A percentile compares a stretch with the other conserved stretches of the same genome.
Evolutionary conservation across 2,797 vertebrate genomes (phyloP).

Genomic region (Brachyrhaphis roseni): DNA sequence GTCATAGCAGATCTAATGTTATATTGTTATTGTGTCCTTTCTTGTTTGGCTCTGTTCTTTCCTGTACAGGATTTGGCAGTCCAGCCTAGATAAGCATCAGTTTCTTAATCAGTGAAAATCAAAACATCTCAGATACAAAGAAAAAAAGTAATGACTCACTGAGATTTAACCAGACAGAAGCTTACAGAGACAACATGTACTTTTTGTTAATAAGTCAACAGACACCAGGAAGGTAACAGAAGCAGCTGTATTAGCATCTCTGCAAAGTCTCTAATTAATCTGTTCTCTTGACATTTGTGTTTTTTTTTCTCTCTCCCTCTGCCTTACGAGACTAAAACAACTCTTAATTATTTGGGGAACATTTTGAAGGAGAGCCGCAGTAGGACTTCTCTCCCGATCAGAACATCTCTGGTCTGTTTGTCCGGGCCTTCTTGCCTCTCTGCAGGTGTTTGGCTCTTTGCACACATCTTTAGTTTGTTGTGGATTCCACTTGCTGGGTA

Average conservation of each 20-base stretch:
- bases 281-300: background rate
- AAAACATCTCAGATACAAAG: background rate
- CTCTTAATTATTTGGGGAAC: constrained; percentile 15
- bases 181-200: background rate
- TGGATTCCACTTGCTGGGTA: constrained; percentile 53
- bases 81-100: background rate
- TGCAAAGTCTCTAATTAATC: constrained; percentile 12
- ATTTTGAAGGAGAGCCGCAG: constrained; percentile 17
- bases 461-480: constrained; percentile 54
- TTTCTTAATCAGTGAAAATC: background rate
- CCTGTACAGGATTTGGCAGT: background rate
- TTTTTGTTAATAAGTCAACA: background rate
- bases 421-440: constrained; percentile 52
- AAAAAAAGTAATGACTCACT: background rate
- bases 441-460: constrained; percentile 42
- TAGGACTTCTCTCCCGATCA: constrained; percentile 42
- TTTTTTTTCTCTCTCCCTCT: background rate
- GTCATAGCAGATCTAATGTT: background rate
- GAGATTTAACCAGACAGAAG: background rate
- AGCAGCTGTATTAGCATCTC: background rate
- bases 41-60: background rate
- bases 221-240: background rate
- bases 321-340: constrained; percentile 11
- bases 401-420: constrained; percentile 60
- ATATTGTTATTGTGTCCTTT: background rate